These are phyloP conservation scores for Nasonia vitripennis DNA, from an alignment of 1,140 invertebrate species.

Conservation along the genomic window DNA sequence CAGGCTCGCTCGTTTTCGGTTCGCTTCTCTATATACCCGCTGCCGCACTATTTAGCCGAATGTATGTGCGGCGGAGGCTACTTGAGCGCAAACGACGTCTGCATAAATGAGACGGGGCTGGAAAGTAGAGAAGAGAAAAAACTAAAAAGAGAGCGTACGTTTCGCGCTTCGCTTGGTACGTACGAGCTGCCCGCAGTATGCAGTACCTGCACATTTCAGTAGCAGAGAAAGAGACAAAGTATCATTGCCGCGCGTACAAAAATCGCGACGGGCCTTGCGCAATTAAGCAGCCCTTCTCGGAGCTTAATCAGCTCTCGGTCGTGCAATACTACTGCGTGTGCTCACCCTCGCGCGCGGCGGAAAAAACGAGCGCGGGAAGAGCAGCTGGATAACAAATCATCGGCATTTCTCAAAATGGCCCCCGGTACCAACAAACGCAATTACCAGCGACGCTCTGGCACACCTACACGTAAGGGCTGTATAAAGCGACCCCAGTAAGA, in stretches of 20 bases:
- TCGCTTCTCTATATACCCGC: background rate
- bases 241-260: slow-evolving; percentile 57
- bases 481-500: slow-evolving; percentile 41
- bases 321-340: background rate
- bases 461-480: background rate
- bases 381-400: slow-evolving; percentile 60
- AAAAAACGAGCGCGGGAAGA: slow-evolving; percentile 9
- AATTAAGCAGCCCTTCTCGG: slow-evolving; percentile 49
- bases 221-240: slow-evolving; percentile 51
- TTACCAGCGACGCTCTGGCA: slow-evolving; percentile 8
- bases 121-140: background rate
- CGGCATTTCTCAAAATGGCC: slow-evolving; percentile 60
- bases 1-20: slow-evolving; percentile 6
- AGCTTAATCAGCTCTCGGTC: slow-evolving; percentile 53
- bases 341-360: background rate
- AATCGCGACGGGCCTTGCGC: slow-evolving; percentile 36
- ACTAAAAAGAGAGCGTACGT: background rate
- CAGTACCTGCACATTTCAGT: slow-evolving; percentile 41
- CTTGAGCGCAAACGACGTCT: slow-evolving; percentile 40
- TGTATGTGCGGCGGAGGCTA: background rate
- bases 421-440: slow-evolving; percentile 50
- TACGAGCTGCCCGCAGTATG: slow-evolving; percentile 15
- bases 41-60: slow-evolving; percentile 48
- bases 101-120: slow-evolving; percentile 33
- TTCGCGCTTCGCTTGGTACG: background rate